Conservation (phyloP, 2,113 vertebrate genomes). For the Crotalus viridis region DNA sequence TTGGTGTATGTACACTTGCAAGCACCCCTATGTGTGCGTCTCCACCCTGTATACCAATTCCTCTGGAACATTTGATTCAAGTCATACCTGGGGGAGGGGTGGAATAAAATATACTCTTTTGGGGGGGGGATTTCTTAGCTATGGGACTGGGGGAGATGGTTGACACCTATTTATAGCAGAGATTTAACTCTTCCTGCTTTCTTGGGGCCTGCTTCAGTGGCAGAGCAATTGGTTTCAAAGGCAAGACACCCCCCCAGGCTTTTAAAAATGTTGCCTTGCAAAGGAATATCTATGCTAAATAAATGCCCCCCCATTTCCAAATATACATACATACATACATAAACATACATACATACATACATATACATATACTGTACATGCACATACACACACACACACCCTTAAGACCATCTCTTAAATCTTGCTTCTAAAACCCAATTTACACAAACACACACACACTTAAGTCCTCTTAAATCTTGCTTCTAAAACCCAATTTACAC, state of each 20-base stretch:
- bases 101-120: not conserved
- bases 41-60: not conserved
- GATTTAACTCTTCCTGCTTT: not conserved
- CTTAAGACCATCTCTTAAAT: no score
- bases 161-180: not conserved
- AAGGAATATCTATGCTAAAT: not conserved
- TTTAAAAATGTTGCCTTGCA: not conserved
- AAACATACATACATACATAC: no score
- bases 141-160: no score
- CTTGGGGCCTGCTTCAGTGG: not conserved
- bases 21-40: not conserved
- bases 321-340: no score
- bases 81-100: not conserved
- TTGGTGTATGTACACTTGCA: not conserved
- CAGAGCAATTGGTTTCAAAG: not conserved
- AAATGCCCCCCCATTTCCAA: not conserved
- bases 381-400: no score
- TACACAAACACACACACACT: no score
- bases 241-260: not conserved
- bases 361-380: accelerated
- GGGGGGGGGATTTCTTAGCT: no score
- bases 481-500: no score
- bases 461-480: no score
- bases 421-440: no score
- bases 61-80: not conserved